Evolutionary conservation across 1,140 invertebrate species (phyloP).

Genomic region (Drosophila azteca): DNA sequence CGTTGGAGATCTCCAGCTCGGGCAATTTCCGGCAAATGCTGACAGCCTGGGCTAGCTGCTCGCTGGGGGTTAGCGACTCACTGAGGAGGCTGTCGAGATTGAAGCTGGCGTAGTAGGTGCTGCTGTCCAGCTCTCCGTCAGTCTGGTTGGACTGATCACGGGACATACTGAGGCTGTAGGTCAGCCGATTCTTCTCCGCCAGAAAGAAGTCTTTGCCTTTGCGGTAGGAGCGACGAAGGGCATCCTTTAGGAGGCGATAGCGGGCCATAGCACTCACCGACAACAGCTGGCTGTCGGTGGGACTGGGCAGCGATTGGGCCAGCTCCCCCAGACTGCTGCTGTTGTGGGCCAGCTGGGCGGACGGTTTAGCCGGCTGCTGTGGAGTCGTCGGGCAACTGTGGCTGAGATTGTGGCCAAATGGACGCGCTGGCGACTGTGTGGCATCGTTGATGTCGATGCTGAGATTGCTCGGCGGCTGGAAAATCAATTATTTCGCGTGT

Average conservation of each 20-base stretch:
- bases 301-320: constrained; percentile 23
- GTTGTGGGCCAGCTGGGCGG: constrained; percentile 15
- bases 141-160: constrained; percentile 60
- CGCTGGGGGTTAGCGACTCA: constrained; percentile 53
- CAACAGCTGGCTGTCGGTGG: constrained; percentile 50
- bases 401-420: constrained; percentile 37
- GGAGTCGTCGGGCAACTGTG: constrained; percentile 72
- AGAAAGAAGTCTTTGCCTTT: constrained; percentile 69
- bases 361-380: constrained; percentile 35
- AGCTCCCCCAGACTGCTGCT: constrained; percentile 54
- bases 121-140: constrained; percentile 55
- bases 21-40: constrained; percentile 76
- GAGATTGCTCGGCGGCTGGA: constrained; percentile 57
- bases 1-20: constrained; percentile 70
- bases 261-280: constrained; percentile 63
- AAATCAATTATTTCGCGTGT: constrained; percentile 47
- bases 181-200: constrained; percentile 58
- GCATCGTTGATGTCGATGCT: constrained; percentile 60
- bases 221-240: constrained; percentile 70
- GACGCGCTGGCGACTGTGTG: constrained; percentile 7
- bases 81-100: constrained; percentile 65
- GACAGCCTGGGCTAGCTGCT: constrained; percentile 72
- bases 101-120: constrained; percentile 56
- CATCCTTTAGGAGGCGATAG: constrained; percentile 69
- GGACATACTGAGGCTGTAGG: constrained; percentile 49